Base-by-base conservation (phyloP, 2,797 vertebrate genomes). In the Esox masquinongy region DNA sequence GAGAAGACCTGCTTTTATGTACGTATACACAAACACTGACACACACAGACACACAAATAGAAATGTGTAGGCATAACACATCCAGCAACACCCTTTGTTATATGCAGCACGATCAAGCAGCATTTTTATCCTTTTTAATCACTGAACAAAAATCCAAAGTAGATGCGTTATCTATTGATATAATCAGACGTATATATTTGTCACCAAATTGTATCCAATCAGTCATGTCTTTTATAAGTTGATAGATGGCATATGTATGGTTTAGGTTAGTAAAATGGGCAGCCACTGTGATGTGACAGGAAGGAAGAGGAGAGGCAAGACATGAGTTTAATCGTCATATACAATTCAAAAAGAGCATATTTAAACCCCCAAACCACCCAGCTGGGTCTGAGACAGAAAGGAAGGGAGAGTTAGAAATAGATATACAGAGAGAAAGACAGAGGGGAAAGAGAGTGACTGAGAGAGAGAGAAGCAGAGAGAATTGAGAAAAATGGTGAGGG, bases 301-400 rank as follows among this genome's bases (percentile, higher is more conserved):
- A 61, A 8, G 19, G 31, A 36, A n/a, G 66, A 73, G 66, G 3
- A n/a, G 66, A 73, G 66, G 3, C 36, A 43, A 17, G 51, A 6
- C 49, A 50, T 50, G 19, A 56, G 2, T 56, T 2, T 56, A 56
- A 56, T 22, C 51, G 19, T 56, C 51, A 56, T 56, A n/a, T 8
- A 22, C 6, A 56, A n/a, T 8, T 5, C 6, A 56, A 14, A 72
- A 72, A 68, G 50, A 79, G 72, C 74, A 75, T 74, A 69, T 79
- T 63, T 76, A 76, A 68, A 70, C 68, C n/a, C 64, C 47, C 29
- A 53, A 22, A 47, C 53, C 39, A 39, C 6, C 36, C 34, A 47
- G 49, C 66, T 70, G 72, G 19, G 53, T 59, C 51, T 22, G n/a
- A 22, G 56, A 43, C 24, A n/a, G 63, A 29, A 9, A 66, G 63